These are phyloP conservation scores for Rhyzopertha dominica DNA, from an alignment of 1,140 invertebrate species.

Conservation along the genomic window DNA sequence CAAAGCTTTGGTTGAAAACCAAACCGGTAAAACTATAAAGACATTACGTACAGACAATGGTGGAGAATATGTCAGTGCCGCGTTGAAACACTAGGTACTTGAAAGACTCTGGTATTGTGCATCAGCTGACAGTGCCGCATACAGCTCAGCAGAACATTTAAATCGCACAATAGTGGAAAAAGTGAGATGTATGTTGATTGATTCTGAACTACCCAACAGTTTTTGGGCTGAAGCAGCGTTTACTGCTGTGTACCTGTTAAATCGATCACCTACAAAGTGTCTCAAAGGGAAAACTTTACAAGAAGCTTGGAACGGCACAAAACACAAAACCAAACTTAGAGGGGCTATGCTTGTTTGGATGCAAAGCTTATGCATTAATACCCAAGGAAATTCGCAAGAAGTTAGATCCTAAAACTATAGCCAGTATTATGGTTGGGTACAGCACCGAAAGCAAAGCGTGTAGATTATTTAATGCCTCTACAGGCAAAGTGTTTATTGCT, in stretches of 20 bases:
- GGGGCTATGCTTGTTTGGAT: slow-evolving; percentile 23
- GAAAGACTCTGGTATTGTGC: too few relatives aligned
- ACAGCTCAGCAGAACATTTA: slow-evolving; percentile 2
- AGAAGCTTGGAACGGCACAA: too few relatives aligned
- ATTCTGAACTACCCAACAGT: not conserved
- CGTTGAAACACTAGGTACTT: too few relatives aligned
- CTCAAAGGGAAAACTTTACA: not conserved
- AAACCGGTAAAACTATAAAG: too few relatives aligned
- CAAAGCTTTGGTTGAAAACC: too few relatives aligned
- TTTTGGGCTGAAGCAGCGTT: not conserved
- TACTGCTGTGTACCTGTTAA: slow-evolving; percentile 3
- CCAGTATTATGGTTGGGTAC: slow-evolving; percentile 3
- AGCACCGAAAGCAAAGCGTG: too few relatives aligned
- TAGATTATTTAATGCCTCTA: too few relatives aligned
- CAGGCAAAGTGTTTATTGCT: too few relatives aligned
- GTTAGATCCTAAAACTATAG: slow-evolving; percentile 5
- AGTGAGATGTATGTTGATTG: not conserved
- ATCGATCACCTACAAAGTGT: slow-evolving; percentile 2
- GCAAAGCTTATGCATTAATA: slow-evolving; percentile 9
- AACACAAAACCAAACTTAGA: slow-evolving; percentile 10
- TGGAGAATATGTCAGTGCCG: too few relatives aligned
- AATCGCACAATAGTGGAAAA: not conserved
- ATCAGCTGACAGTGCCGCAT: too few relatives aligned
- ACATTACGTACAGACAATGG: too few relatives aligned
- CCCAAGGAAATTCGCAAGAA: slow-evolving; percentile 6